Evolutionary conservation across 2,888 invertebrate genomes (phyloP).

Genomic region (Nomada hirtipes): DNA sequence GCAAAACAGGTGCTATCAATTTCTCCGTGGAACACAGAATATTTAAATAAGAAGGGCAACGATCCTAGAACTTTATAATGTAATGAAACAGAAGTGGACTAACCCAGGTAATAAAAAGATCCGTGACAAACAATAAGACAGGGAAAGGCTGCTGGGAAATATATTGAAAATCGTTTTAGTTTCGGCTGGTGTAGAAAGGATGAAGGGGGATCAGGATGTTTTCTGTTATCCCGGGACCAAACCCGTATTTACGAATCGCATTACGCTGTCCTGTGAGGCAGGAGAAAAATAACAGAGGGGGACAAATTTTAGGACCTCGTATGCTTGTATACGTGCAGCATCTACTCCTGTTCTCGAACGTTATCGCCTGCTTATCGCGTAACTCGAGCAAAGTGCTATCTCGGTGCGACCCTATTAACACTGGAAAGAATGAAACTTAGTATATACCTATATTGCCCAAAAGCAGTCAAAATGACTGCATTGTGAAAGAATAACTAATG

Average conservation of each 20-base stretch:
- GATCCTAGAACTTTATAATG: too few species aligned
- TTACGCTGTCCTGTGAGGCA: background rate
- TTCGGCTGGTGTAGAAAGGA: background rate
- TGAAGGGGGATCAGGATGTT: background rate
- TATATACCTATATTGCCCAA: too few species aligned
- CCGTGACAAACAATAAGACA: too few species aligned
- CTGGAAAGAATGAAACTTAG: too few species aligned
- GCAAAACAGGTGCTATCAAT: too few species aligned
- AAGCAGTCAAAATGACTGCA: too few species aligned
- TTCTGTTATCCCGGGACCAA: background rate
- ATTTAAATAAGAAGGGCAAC: too few species aligned
- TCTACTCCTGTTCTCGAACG: constrained; percentile 26
- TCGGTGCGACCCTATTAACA: too few species aligned
- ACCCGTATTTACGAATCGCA: constrained; percentile 3
- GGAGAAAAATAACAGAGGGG: background rate
- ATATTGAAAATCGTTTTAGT: background rate
- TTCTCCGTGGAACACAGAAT: background rate
- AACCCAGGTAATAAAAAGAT: too few species aligned
- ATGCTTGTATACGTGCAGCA: background rate
- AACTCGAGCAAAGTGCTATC: background rate
- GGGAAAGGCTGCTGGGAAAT: too few species aligned
- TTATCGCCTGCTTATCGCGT: constrained; percentile 30
- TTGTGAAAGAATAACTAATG: too few species aligned
- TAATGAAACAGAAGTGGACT: too few species aligned
- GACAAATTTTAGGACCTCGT: constrained; percentile 2